phyloP scores from a whole-genome alignment of 2,113 vertebrate genomes.

The Rattus norvegicus region DNA sequence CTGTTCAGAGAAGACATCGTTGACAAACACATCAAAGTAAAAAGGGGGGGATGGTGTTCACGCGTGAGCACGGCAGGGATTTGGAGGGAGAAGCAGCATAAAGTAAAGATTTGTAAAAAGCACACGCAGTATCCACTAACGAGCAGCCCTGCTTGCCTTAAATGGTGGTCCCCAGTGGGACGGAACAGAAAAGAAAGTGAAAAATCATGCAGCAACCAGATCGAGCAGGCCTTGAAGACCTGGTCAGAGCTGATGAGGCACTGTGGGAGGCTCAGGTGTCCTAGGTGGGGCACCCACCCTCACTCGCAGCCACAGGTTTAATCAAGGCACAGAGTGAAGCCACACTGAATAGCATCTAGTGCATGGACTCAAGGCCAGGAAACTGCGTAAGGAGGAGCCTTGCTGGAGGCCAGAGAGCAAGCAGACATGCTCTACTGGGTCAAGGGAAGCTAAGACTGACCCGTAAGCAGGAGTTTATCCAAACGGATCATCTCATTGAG shows the following conservation, averaged over 20 bases:
- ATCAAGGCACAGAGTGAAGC: background rate
- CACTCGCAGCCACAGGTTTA: background rate
- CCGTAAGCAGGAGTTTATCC: background rate
- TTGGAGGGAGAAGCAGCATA: background rate
- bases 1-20: background rate
- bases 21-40: background rate
- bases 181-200: background rate
- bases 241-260: background rate
- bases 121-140: background rate
- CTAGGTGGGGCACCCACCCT: accelerated
- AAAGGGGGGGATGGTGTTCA: background rate
- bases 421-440: background rate
- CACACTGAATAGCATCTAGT: background rate
- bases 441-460: background rate
- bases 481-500: background rate
- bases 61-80: background rate
- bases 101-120: background rate
- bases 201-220: background rate
- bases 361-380: background rate
- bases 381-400: background rate
- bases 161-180: background rate
- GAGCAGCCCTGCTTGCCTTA: background rate
- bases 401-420: background rate
- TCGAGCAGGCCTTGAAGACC: background rate
- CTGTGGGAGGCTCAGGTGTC: accelerated